Conservation (phyloP, 2,888 invertebrate species). For the Corythucha ciliata region DNA sequence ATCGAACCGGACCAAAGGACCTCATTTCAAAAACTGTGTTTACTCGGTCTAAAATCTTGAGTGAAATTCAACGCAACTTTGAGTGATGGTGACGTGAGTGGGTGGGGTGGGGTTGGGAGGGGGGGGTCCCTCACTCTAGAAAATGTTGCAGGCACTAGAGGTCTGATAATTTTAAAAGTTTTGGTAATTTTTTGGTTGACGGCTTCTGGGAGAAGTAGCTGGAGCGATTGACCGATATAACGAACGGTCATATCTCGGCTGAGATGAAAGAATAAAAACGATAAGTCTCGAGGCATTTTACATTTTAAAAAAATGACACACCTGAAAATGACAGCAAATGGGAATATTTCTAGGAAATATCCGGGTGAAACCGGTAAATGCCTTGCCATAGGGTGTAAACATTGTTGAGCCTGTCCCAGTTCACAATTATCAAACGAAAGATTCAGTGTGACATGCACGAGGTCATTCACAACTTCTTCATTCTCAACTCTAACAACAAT, state of each 20-base stretch:
- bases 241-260: conserved; percentile 80
- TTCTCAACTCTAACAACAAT: conserved; percentile 82
- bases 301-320: conserved; percentile 43
- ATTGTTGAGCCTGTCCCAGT: conserved; percentile 70
- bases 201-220: conserved; percentile 79
- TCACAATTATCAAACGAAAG: conserved; percentile 90
- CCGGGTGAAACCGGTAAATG: conserved; percentile 81
- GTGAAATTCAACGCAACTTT: too few relatives aligned
- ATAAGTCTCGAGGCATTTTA: background rate
- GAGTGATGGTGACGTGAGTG: too few relatives aligned
- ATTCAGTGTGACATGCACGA: conserved; percentile 88
- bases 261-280: conserved; percentile 26
- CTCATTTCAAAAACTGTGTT: too few relatives aligned
- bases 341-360: conserved; percentile 91
- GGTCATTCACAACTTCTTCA: conserved; percentile 79
- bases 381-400: conserved; percentile 80
- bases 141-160: conserved; percentile 45
- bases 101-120: too few relatives aligned
- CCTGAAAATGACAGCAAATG: conserved; percentile 96
- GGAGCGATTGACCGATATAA: conserved; percentile 81
- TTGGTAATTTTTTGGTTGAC: conserved; percentile 83
- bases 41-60: too few relatives aligned
- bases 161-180: conserved; percentile 84
- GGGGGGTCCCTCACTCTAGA: too few relatives aligned
- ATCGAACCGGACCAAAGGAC: too few relatives aligned